These are phyloP conservation scores for Ceyx erithaca DNA, from an alignment of 2,797 vertebrate genomes.

Conservation along the genomic window DNA sequence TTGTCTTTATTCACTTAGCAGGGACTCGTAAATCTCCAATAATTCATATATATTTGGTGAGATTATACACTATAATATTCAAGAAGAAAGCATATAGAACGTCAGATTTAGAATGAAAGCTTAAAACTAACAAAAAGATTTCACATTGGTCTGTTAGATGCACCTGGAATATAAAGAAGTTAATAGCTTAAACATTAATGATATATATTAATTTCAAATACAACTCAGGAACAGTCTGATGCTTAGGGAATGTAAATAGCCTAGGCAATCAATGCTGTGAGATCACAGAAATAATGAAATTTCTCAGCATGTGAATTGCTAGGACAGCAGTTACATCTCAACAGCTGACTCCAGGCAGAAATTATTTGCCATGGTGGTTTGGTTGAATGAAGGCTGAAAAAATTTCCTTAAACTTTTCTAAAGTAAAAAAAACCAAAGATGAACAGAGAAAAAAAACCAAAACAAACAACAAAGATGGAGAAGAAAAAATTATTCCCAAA, in stretches of 20 bases:
- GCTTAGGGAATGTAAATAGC: not conserved
- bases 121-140: not conserved
- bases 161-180: not conserved
- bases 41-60: fast-evolving
- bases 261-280: not conserved
- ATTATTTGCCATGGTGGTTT: not conserved
- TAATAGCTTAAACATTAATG: slow-evolving; percentile 33
- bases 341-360: not conserved
- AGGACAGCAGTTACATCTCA: not conserved
- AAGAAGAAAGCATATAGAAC: not conserved
- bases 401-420: not conserved
- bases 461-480: not conserved
- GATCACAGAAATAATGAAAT: not conserved
- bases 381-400: not conserved
- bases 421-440: not conserved
- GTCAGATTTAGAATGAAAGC: not conserved
- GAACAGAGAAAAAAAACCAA: not conserved
- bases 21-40: not conserved
- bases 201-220: slow-evolving; percentile 1
- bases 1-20: not conserved
- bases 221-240: not conserved
- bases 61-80: not conserved
- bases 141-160: not conserved
- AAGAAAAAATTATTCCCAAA: not conserved
- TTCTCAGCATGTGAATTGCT: not conserved